Evolutionary conservation across 2,888 invertebrate species (phyloP), one percentile per base, ranked within the genome.

Genomic region (Punctoribates punctum): DNA sequence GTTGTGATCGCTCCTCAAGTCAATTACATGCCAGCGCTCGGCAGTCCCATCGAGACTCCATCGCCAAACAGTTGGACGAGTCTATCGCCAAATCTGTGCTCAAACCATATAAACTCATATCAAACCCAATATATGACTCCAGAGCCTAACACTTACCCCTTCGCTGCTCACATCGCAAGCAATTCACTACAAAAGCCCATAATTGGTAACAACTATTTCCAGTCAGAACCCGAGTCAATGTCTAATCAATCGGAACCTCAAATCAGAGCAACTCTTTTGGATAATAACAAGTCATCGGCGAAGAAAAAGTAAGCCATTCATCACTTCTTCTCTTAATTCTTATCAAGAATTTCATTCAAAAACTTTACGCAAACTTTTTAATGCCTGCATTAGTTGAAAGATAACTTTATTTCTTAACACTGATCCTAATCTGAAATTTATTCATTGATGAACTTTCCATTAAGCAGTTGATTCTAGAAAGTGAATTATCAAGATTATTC

Each of bases 171-270:
- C 42, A 25, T 70, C 42, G n/a, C 46, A 42, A 20, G 34, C 20
- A 70, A 42, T 42, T 70, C 70, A 11, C 20, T 42, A 13, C 70
- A n/a, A 23, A 70, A 70, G 42, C 23, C 70, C 13, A 20, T 70
- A 0, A 13, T 13, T 70, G 1, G 8, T 8, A 34, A 70, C 11
- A 70, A 70, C 46, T 67, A 38, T 17, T 70, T 70, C n/a, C 70
- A 70, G 46, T 70, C 70, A 70, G 70, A 70, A 46, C 13, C 25
- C 15, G 70, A 70, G 42, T 70, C 70, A 42, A 38, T 70, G 38
- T 70, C 70, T 70, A 70, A 70, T 70, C 70, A 70, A 70, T 70
- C 46, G 4, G 70, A 70, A 70, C 38, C 70, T 42, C 70, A 70
- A 25, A 42, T 42, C 11, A 70, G 20, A 42, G 13, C 70, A 11